These are phyloP conservation scores for Phrynocephalus versicolor DNA, from an alignment of 2,113 vertebrate species.

Conservation along the genomic window DNA sequence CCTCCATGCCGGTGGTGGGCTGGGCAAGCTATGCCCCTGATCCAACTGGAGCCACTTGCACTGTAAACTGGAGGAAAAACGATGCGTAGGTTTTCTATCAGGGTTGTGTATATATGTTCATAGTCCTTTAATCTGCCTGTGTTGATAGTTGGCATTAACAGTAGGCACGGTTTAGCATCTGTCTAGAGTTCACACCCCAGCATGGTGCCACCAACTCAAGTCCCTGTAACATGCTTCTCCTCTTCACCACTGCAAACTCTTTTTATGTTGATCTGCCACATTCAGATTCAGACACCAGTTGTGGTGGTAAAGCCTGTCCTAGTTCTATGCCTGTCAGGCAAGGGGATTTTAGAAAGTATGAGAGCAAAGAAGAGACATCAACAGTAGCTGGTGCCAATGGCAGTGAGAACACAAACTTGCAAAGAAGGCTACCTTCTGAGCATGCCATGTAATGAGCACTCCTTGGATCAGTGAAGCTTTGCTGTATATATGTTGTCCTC, in stretches of 20 bases:
- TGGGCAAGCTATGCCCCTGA: slow-evolving; percentile 95
- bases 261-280: no score
- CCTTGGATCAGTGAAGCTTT: no score
- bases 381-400: not conserved
- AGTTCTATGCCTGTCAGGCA: no score
- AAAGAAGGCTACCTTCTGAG: not conserved
- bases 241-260: no score
- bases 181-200: not conserved
- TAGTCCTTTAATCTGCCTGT: not conserved
- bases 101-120: not conserved
- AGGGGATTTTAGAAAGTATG: no score
- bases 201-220: not conserved
- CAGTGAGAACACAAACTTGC: not conserved
- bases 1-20: slow-evolving; percentile 87
- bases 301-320: no score
- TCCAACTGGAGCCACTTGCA: slow-evolving; percentile 95
- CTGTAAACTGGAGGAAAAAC: slow-evolving; percentile 94
- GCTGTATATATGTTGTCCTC: no score
- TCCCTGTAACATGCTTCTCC: no score
- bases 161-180: not conserved
- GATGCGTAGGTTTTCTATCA: slow-evolving; percentile 80
- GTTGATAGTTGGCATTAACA: not conserved
- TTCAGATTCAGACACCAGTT: no score
- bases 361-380: not conserved
- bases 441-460: no score